Evolutionary conservation across 1,140 invertebrate genomes (phyloP), one percentile per base, ranked within the genome.

Genomic region (Leptestheria dahalacensis): DNA sequence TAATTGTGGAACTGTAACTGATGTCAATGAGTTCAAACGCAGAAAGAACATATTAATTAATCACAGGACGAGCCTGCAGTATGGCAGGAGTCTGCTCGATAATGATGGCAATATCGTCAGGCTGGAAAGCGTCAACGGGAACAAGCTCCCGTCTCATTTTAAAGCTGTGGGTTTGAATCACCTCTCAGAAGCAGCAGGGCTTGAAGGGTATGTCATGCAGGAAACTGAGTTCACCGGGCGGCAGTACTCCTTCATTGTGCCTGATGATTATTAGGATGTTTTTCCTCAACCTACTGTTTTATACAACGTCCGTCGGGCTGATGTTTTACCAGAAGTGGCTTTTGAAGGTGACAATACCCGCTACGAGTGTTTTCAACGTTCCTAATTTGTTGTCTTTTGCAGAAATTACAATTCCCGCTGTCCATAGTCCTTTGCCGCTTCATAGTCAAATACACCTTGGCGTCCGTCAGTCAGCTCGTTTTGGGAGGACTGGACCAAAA

Each of bases 311-410:
- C 6, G 91, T 97, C 66, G 83, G 88, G 55, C 78, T 97, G n/a
- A 97, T 91, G 18, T 97, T 97, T 75, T 97, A 96, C 70, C 91
- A 97, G 70, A 82, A 92, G 79, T 87, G 86, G 80, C 81, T 97
- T 63, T 80, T 91, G 63, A 83, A 85, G 75, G 91, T 92, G 74
- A 76, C 75, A 72, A n/a, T n/a, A n/a, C n/a, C n/a, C 58, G 20
- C 6, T 60, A 48, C 6, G 11, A 15, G 48, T 33, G 52, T 51
- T 46, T 49, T 18, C 23, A 26, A 41, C 47, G 25, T 25, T 48
- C 54, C 20, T 49, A n/a, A 57, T 62, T 64, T 54, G 29, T 60
- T 61, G 55, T 61, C 49, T 65, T 67, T 69, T 62, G 67, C 65
- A 91, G 87, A 77, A 77, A 61, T 85, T 88, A 65, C 78, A 82